phyloP scores from a whole-genome alignment of 1,140 invertebrate species.

The Rhizoglyphus robini region DNA sequence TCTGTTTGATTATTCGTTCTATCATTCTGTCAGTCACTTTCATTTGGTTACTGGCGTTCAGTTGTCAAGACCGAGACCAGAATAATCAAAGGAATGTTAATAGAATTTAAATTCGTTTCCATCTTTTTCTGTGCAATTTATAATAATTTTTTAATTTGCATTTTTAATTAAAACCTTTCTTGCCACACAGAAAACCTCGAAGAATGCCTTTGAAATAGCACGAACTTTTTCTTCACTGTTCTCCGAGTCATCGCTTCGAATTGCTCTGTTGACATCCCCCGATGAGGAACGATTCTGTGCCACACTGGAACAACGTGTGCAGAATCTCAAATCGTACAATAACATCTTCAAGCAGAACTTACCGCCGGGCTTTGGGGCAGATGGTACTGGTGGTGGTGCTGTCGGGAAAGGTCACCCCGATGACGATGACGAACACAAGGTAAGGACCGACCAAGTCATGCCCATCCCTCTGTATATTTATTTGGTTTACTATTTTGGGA shows the following conservation, averaged over 20 bases:
- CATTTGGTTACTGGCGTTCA: too few species aligned
- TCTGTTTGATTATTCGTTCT: too few species aligned
- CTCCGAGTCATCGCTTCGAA: slow-evolving; percentile 22
- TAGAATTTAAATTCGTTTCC: background rate
- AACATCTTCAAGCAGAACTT: background rate
- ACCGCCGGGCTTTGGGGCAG: background rate
- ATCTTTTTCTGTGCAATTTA: background rate
- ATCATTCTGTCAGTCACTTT: too few species aligned
- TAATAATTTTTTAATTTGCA: background rate
- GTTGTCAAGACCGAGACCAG: too few species aligned
- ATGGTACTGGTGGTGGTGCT: background rate
- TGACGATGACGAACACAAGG: background rate
- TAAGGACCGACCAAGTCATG: background rate
- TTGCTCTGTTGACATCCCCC: slow-evolving; percentile 19
- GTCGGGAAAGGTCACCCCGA: background rate
- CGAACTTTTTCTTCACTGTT: slow-evolving; percentile 30
- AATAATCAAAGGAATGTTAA: background rate
- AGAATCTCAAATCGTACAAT: background rate
- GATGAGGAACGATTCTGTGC: slow-evolving; percentile 1
- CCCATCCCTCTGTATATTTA: background rate
- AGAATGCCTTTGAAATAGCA: slow-evolving; percentile 28
- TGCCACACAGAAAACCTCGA: slow-evolving; percentile 27
- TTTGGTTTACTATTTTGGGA: background rate
- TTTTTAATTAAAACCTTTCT: slow-evolving; percentile 11
- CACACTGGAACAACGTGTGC: background rate